phyloP scores from a whole-genome alignment of 2,888 invertebrate species.

The Electrophaes corylata region DNA sequence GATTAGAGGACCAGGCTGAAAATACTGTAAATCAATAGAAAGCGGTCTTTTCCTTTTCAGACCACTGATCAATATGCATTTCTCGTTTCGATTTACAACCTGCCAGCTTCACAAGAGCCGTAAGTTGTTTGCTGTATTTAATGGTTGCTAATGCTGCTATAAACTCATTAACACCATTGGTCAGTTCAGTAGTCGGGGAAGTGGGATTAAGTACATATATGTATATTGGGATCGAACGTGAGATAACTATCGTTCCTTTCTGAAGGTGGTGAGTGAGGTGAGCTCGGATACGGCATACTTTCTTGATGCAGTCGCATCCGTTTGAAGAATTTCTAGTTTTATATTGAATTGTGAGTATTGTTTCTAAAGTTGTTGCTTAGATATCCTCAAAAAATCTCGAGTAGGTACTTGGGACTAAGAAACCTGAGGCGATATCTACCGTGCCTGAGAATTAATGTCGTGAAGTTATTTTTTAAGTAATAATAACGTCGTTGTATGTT shows the following conservation, averaged over 20 bases:
- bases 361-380: too few species aligned
- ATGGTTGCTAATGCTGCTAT: slow-evolving; percentile 33
- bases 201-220: slow-evolving; percentile 48
- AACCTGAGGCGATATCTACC: too few species aligned
- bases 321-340: slow-evolving; percentile 61
- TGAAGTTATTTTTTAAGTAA: too few species aligned
- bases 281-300: slow-evolving; percentile 69
- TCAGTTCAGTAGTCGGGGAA: slow-evolving; percentile 43
- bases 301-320: slow-evolving; percentile 71
- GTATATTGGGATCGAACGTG: slow-evolving; percentile 55
- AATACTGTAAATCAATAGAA: slow-evolving; percentile 26
- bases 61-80: slow-evolving; percentile 20
- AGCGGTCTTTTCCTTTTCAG: slow-evolving; percentile 21
- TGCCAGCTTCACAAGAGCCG: slow-evolving; percentile 15
- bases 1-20: slow-evolving; percentile 9
- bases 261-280: slow-evolving; percentile 52
- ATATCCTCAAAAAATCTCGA: too few species aligned
- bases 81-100: slow-evolving; percentile 19
- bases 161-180: slow-evolving; percentile 48
- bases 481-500: too few species aligned
- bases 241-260: slow-evolving; percentile 60
- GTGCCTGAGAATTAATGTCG: too few species aligned
- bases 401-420: too few species aligned
- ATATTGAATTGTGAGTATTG: slow-evolving; percentile 54
- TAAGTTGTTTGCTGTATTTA: slow-evolving; percentile 22